phyloP scores from a whole-genome alignment of 2,888 invertebrate genomes.

The Tenthredo scrophulariae region DNA sequence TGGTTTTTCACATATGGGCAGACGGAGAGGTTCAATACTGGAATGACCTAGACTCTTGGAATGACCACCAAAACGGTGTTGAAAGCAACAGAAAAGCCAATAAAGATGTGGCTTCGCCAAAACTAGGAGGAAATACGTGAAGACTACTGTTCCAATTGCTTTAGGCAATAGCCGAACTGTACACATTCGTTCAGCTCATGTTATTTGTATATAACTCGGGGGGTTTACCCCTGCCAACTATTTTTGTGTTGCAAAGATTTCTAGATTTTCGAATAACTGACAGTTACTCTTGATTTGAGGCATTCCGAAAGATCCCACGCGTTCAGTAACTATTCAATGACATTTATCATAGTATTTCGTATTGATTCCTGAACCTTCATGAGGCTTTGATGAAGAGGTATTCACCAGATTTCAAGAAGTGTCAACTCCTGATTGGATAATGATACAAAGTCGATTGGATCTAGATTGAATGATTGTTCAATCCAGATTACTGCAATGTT shows the following conservation, averaged over 20 bases:
- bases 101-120: constrained; percentile 20
- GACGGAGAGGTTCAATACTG: constrained; percentile 86
- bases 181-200: not conserved
- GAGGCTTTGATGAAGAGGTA: too few species aligned
- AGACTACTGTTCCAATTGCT: not conserved
- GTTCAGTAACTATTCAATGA: not conserved
- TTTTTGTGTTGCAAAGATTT: too few species aligned
- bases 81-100: not conserved
- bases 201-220: too few species aligned
- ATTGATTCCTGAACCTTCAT: too few species aligned
- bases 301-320: not conserved
- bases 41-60: constrained; percentile 81
- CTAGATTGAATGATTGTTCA: too few species aligned
- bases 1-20: constrained; percentile 84
- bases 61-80: not conserved
- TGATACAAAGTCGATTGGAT: too few species aligned
- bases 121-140: not conserved
- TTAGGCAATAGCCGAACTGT: not conserved
- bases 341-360: not conserved
- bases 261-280: not conserved
- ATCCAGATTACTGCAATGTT: too few species aligned
- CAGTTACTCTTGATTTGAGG: not conserved
- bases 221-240: too few species aligned
- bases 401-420: too few species aligned
- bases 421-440: too few species aligned